Evolutionary conservation across 2,113 vertebrate genomes (phyloP).

Genomic region (Saguinus imperator): DNA sequence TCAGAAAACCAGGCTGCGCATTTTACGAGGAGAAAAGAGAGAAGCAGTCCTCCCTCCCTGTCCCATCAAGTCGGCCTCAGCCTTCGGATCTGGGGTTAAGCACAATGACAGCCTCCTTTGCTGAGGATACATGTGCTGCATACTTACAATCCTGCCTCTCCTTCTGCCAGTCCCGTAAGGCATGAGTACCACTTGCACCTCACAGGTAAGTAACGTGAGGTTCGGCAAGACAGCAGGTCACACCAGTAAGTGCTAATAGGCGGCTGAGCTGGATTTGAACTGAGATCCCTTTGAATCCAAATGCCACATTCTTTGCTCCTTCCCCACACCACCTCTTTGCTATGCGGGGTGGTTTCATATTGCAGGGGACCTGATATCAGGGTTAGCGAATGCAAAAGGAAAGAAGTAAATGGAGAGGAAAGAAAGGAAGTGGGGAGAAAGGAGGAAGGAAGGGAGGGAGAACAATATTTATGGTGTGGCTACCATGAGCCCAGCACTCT

Average conservation of each 20-base stretch:
- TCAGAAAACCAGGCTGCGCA: fast-evolving
- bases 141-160: fast-evolving
- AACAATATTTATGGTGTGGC: fast-evolving
- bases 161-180: fast-evolving
- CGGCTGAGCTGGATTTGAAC: neutral
- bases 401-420: neutral
- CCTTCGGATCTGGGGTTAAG: neutral
- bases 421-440: neutral
- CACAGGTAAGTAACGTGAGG: neutral
- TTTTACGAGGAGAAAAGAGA: neutral
- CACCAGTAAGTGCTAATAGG: no score
- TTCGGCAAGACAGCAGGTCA: neutral
- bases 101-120: neutral
- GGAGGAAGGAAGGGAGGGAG: neutral
- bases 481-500: neutral
- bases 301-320: neutral
- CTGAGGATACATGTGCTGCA: fast-evolving
- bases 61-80: fast-evolving
- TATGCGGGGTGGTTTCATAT: neutral
- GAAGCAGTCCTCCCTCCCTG: fast-evolving
- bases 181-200: fast-evolving
- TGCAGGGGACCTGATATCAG: no score
- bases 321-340: neutral
- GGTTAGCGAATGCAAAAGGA: neutral
- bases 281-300: neutral